Evolutionary conservation across 1,140 invertebrate genomes (phyloP), one percentile per base, ranked within the genome.

Genomic region (Neotoxoptera formosana): DNA sequence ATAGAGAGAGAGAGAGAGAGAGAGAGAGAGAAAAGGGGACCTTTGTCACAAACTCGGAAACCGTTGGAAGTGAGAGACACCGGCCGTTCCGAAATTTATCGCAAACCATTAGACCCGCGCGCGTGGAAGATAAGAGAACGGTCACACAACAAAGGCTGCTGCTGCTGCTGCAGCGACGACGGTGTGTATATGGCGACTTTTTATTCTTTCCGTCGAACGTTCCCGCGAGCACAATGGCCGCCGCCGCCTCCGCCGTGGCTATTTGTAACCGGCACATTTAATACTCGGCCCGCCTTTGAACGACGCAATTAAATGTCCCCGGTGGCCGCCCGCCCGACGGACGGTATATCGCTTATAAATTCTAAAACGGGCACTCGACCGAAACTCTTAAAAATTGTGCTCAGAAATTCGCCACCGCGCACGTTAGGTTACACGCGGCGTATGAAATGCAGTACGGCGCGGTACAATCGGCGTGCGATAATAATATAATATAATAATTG

Each of bases 31-130:
- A 41, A 91, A 34, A 51, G 47, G 48, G 25, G 14, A 81, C 90
- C 67, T 76, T 91, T 91, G 90, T 91, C 90, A 91, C 56, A 60
- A 90, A 91, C 60, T 91, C 36, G 67, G 67, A 91, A 91, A 67
- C 90, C 45, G 90, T 81, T 67, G 30, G 45, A 34, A 81, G 56
- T 81, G 36, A 90, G 53, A 60, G 51, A 76, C 60, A 91, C 90
- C 56, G 90, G 60, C 90, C 90, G 90, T 91, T 91, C 45, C 17
- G 6, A n/a, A 81, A 91, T 91, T 91, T 91, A 91, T 91, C 90
- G 90, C 90, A 81, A 91, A 91, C 90, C 90, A 91, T 91, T 91
- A 91, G 56, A 91, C 90, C 45, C 45, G n/a, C n/a, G n/a, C n/a
- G n/a, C n/a, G 20, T 41, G 1, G 7, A 30, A 91, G 90, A 91